Evolutionary conservation across 2,888 invertebrate species (phyloP), one percentile per base, ranked within the genome.

Genomic region (Epirrhoe alternata): DNA sequence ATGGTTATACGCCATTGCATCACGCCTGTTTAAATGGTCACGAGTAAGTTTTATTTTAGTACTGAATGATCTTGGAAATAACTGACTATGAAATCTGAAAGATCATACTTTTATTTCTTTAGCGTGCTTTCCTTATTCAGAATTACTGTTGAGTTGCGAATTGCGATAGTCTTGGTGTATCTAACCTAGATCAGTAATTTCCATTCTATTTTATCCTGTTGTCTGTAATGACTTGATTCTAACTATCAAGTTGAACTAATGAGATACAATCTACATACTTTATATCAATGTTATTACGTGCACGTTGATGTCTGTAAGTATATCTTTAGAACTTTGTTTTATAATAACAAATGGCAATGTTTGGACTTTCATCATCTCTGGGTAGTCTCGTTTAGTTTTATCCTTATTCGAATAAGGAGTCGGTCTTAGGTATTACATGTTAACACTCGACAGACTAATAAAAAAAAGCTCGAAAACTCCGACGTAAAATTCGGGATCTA

Each of bases 11-110:
- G 47, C 97, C 98, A 33, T 95, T 99, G 56, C 99, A 99, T 87
- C 98, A 98, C 90, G 98, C 99, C 61, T 96, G 98, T 72, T 95
- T 99, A 69, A 97, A 98, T 88, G 98, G 98, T 7, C 98, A 98
- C 91, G 96, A 95, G 98, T 98, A 94, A 94, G 95, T 92, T 51
- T 24, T 7, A 7, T 55, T n/a, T 45, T 55, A n/a, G 16, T 55
- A 33, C n/a, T n/a, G 42, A 6, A 42, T 35, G 6, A 38, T n/a
- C 12, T 31, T 35, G 35, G 24, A 24, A 24, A 24, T 24, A 24
- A 24, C 24, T 24, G 24, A 2, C 24, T 3, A 24, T 24, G 24
- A 24, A 24, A 24, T 24, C 24, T 2, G 3, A 24, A 24, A 24
- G 24, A 24, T 1, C 24, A 24, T 24, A 24, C 24, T 24, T 24